Evolutionary conservation across 1,140 invertebrate genomes (phyloP).

Genomic region (Acyrthosiphon pisum): DNA sequence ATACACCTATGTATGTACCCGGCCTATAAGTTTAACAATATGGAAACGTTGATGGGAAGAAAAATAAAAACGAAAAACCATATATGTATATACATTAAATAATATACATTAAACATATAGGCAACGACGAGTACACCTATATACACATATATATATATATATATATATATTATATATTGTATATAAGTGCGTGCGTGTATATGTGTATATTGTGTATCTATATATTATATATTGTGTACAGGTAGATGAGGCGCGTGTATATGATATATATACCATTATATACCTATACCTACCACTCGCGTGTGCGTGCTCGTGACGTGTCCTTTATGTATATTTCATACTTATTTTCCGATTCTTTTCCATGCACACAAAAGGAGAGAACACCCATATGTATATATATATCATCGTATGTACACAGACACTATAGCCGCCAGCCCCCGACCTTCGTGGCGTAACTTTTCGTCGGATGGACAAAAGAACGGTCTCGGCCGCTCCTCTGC

Average conservation of each 20-base stretch:
- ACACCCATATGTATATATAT: background rate
- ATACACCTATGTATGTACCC: too few relatives aligned
- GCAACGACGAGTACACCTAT: too few relatives aligned
- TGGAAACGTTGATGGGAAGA: too few relatives aligned
- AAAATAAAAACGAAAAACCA: too few relatives aligned
- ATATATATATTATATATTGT: too few relatives aligned
- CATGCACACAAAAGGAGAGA: background rate
- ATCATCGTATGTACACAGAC: background rate
- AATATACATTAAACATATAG: too few relatives aligned
- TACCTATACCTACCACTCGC: background rate
- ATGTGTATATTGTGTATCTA: too few relatives aligned
- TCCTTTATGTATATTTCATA: background rate
- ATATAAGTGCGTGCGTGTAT: too few relatives aligned
- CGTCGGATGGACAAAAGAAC: slow-evolving; percentile 12
- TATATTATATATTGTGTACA: background rate
- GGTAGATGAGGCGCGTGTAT: background rate
- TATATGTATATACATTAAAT: too few relatives aligned
- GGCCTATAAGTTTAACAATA: too few relatives aligned
- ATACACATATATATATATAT: too few relatives aligned
- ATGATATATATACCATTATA: background rate
- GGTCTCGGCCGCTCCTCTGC: background rate
- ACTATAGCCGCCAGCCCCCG: background rate
- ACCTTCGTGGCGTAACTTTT: background rate
- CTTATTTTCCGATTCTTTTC: background rate
- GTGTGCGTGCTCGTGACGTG: background rate